A percentile compares a stretch with the other conserved stretches of the same genome.
These are phyloP conservation scores for Chiroxiphia lanceolata DNA, from an alignment of 2,797 vertebrate species.

Conservation along the genomic window DNA sequence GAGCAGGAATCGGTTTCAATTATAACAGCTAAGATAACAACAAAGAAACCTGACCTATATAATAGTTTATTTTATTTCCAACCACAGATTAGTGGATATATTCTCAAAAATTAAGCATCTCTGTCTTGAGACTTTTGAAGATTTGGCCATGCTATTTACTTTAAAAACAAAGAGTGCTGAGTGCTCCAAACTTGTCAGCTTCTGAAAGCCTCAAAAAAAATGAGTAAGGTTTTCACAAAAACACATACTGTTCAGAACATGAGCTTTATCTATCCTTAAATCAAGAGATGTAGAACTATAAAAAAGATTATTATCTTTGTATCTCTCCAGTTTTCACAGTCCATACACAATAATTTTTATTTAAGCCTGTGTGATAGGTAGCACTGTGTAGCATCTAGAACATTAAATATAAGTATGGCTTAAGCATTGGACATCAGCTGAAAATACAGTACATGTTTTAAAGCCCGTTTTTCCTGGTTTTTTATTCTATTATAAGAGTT, in stretches of 20 bases:
- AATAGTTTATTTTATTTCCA: background rate
- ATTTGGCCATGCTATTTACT: background rate
- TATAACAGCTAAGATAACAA: conserved; percentile 5
- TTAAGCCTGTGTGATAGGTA: background rate
- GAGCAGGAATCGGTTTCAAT: conserved; percentile 15
- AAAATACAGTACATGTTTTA: background rate
- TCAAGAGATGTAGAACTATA: background rate
- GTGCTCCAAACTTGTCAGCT: background rate
- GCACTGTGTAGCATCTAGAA: background rate
- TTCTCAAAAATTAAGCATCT: conserved; percentile 18
- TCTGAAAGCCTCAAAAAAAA: background rate
- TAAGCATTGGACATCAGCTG: background rate
- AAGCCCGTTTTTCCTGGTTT: background rate
- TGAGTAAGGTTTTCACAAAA: background rate
- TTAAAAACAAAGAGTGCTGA: background rate
- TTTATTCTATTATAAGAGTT: background rate
- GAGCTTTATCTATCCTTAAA: background rate
- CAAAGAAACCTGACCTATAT: background rate
- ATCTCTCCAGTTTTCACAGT: background rate
- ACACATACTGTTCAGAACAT: background rate
- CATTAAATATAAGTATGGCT: background rate
- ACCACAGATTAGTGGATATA: background rate
- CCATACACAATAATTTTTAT: background rate
- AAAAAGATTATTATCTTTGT: background rate
- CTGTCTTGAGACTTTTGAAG: background rate